A percentile compares a stretch with the other conserved stretches of the same genome.
Conservation (phyloP, 2,888 invertebrate species). For the Blomia tropicalis region DNA sequence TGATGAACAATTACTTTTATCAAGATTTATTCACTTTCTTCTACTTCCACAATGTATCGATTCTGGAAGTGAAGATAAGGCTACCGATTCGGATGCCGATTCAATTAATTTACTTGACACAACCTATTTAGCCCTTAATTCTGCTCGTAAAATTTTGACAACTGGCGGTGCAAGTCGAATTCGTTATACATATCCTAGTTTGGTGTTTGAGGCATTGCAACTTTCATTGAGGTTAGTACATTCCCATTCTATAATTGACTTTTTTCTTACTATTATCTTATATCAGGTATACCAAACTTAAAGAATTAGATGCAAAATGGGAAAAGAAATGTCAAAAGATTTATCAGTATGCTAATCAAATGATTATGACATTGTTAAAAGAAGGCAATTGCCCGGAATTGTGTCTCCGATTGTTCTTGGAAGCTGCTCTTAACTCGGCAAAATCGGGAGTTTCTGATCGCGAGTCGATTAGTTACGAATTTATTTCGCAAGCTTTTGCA, state of each 20-base stretch:
- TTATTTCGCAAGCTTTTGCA: slow-evolving; percentile 85
- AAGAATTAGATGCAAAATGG: slow-evolving; percentile 82
- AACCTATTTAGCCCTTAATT: slow-evolving; percentile 20
- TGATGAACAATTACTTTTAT: slow-evolving; percentile 81
- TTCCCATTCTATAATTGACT: background rate
- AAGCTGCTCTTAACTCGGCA: slow-evolving; percentile 82
- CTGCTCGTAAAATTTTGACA: slow-evolving; percentile 71
- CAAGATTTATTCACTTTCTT: slow-evolving; percentile 42
- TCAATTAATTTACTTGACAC: slow-evolving; percentile 18
- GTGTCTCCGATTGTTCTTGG: slow-evolving; percentile 77
- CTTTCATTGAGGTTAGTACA: slow-evolving; percentile 46
- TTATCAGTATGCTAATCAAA: slow-evolving; percentile 92
- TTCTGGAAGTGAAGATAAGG: background rate
- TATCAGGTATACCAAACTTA: slow-evolving; percentile 55
- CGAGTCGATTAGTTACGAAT: slow-evolving; percentile 95
- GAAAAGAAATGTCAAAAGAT: slow-evolving; percentile 96
- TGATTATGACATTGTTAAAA: slow-evolving; percentile 80
- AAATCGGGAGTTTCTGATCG: slow-evolving; percentile 83
- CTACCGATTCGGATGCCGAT: background rate
- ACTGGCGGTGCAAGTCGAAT: slow-evolving; percentile 76
- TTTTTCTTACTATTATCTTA: background rate
- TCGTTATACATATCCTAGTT: slow-evolving; percentile 75
- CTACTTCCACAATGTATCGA: slow-evolving; percentile 25
- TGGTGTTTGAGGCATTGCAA: slow-evolving; percentile 81
- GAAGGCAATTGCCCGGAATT: slow-evolving; percentile 85